Evolutionary conservation across 2,113 vertebrate genomes (phyloP).

Genomic region (Misgurnus anguillicaudatus): DNA sequence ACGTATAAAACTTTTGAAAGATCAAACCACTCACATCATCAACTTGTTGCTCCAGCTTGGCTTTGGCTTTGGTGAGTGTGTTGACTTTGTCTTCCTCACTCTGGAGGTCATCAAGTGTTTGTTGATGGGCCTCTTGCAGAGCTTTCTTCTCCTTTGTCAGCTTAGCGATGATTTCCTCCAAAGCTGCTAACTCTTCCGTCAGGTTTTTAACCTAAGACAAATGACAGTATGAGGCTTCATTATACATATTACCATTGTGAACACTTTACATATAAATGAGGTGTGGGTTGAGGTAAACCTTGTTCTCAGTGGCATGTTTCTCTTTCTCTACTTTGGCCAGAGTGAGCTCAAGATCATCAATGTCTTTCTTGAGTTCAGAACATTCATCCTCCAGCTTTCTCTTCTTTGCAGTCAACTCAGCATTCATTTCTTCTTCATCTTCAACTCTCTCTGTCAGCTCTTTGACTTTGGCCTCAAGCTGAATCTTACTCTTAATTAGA

Average conservation of each 20-base stretch:
- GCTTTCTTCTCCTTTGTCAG: conserved; percentile 73
- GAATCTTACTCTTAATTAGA: conserved; percentile 88
- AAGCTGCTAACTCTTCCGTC: conserved; percentile 79
- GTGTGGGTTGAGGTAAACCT: conserved; percentile 67
- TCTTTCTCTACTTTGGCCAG: conserved; percentile 90
- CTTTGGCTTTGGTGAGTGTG: conserved; percentile 75
- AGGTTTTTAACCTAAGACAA: conserved; percentile 80
- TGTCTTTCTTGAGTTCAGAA: conserved; percentile 83
- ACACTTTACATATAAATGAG: too few species aligned
- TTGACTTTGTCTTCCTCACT: conserved; percentile 83
- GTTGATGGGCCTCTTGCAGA: conserved; percentile 73
- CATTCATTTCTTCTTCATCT: conserved; percentile 86
- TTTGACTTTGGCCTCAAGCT: conserved; percentile 85
- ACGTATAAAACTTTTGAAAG: background rate
- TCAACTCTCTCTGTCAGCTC: conserved; percentile 84
- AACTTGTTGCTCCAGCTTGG: conserved; percentile 59
- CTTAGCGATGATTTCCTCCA: conserved; percentile 81
- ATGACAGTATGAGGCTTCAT: background rate
- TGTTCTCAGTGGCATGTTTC: conserved; percentile 90
- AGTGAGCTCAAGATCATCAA: conserved; percentile 80
- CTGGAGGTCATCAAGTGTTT: conserved; percentile 80
- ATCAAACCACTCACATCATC: conserved; percentile 65
- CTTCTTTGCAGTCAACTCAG: conserved; percentile 80
- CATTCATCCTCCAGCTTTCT: conserved; percentile 84
- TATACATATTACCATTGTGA: too few species aligned